Evolutionary conservation across 2,113 vertebrate genomes (phyloP).

Genomic region (Sigmodon hispidus): DNA sequence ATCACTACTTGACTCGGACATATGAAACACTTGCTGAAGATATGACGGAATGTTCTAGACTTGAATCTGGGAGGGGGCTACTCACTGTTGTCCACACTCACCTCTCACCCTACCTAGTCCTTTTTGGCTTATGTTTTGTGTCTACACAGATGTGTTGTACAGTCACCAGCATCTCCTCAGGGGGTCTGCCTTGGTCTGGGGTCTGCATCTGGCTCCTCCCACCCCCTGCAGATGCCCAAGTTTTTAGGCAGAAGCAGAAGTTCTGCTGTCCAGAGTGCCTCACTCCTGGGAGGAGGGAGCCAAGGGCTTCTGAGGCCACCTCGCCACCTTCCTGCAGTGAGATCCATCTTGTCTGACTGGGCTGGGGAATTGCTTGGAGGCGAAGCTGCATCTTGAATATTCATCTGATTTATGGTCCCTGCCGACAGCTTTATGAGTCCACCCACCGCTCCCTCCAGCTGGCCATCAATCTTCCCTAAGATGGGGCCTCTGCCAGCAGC

Average conservation of each 20-base stretch:
- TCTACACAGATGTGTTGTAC: not conserved
- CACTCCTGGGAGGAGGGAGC: not conserved
- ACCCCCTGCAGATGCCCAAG: not conserved
- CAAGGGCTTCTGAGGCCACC: conserved; percentile 72
- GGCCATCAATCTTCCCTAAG: conserved; percentile 74
- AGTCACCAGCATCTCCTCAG: accelerated
- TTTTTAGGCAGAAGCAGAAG: not conserved
- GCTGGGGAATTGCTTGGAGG: conserved; percentile 51
- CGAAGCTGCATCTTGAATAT: conserved; percentile 71
- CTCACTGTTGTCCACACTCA: not conserved
- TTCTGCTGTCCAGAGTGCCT: not conserved
- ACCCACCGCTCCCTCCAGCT: conserved; percentile 74
- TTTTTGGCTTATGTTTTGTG: not conserved
- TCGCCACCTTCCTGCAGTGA: not conserved
- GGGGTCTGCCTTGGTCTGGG: not conserved
- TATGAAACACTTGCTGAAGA: not conserved
- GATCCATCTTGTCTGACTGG: conserved; percentile 26
- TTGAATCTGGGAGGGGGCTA: not conserved
- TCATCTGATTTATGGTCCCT: conserved; percentile 74
- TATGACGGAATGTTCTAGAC: not conserved
- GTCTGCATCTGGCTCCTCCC: accelerated
- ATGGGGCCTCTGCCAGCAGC: conserved; percentile 68
- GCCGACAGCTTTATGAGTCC: conserved; percentile 75
- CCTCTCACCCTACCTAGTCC: not conserved
- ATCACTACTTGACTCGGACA: not conserved